Evolutionary conservation across 1,140 invertebrate species (phyloP).

Genomic region (Elymnias hypermnestra): DNA sequence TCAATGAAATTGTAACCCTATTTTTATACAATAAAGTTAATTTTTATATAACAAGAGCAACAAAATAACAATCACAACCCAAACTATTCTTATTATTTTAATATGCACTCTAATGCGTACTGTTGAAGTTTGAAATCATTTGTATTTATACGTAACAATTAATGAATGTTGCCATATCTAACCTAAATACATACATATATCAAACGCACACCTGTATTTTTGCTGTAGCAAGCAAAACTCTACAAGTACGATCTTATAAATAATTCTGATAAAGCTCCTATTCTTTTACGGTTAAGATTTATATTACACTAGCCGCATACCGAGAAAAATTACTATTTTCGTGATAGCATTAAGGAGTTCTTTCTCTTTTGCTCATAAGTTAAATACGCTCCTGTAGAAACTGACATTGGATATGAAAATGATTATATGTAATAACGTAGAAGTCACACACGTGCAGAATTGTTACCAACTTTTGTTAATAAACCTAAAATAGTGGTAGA

Average conservation of each 20-base stretch:
- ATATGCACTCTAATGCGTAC: no score
- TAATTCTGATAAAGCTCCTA: neutral
- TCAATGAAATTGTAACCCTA: no score
- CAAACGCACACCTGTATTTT: constrained; percentile 31
- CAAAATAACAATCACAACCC: no score
- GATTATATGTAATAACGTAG: neutral
- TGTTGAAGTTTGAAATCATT: no score
- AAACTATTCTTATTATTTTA: no score
- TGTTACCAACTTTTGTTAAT: no score
- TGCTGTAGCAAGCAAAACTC: neutral
- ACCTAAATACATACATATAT: constrained; percentile 21
- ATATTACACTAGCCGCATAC: neutral
- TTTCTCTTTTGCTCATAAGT: neutral
- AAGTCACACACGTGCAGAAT: neutral
- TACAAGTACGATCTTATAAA: neutral
- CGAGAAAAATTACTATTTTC: neutral
- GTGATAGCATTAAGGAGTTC: neutral
- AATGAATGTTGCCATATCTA: no score
- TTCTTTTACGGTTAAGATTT: neutral
- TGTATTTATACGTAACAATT: no score
- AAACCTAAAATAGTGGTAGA: no score
- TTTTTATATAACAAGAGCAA: no score
- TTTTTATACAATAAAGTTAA: no score
- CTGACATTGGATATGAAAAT: neutral
- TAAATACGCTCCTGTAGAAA: neutral